Evolutionary conservation across 2,888 invertebrate species (phyloP).

Genomic region (Nineta flava): DNA sequence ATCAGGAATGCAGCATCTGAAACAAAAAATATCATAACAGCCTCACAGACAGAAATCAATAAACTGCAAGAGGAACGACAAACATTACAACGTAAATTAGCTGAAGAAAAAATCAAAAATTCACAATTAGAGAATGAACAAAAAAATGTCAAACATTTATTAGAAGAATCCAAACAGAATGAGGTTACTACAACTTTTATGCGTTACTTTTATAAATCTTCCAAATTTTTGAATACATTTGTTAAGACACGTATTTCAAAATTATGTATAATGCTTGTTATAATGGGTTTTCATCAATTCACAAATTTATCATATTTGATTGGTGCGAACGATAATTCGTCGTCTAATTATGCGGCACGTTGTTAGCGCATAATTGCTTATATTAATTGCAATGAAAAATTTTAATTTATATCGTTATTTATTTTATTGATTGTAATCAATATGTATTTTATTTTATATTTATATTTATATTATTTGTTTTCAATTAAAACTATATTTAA

Average conservation of each 20-base stretch:
- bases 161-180: slow-evolving; percentile 21
- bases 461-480: not conserved
- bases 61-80: slow-evolving; percentile 19
- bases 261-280: not conserved
- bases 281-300: not conserved
- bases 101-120: slow-evolving; percentile 16
- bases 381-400: not conserved
- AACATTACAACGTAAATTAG: slow-evolving; percentile 15
- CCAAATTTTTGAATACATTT: not conserved
- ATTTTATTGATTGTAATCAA: too few species aligned
- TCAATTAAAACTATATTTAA: too few species aligned
- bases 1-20: slow-evolving; percentile 22
- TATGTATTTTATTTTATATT: not conserved
- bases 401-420: not conserved
- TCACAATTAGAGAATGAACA: slow-evolving; percentile 22
- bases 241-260: not conserved
- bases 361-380: not conserved
- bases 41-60: slow-evolving; percentile 25
- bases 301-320: not conserved
- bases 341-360: not conserved
- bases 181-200: slow-evolving; percentile 18
- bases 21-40: slow-evolving; percentile 36
- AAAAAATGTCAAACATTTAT: slow-evolving; percentile 19
- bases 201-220: not conserved
- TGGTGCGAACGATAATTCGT: not conserved